These are phyloP conservation scores for Meteorus cinctellus DNA, from an alignment of 2,888 invertebrate genomes.

Conservation along the genomic window DNA sequence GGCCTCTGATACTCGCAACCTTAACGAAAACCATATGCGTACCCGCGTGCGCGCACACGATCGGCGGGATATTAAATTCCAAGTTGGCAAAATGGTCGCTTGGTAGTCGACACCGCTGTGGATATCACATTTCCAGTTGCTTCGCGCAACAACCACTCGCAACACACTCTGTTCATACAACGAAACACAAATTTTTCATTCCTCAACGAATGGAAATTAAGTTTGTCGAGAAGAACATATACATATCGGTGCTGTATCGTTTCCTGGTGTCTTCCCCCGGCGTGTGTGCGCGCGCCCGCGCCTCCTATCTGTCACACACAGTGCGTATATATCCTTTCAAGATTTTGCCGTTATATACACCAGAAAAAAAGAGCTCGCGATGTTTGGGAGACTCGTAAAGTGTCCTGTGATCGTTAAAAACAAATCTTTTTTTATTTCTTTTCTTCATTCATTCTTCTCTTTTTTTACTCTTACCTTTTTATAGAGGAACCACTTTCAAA, in stretches of 20 bases:
- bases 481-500: constrained; percentile 21
- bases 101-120: constrained; percentile 52
- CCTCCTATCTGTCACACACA: constrained; percentile 10
- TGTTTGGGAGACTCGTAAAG: constrained; percentile 29
- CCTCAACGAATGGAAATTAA: constrained; percentile 47
- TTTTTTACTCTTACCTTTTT: constrained; percentile 1
- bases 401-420: constrained; percentile 34
- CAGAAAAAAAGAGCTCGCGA: constrained; percentile 12
- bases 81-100: constrained; percentile 49
- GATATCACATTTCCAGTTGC: constrained; percentile 56
- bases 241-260: constrained; percentile 15
- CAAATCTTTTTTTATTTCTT: not conserved
- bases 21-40: constrained; percentile 43
- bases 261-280: constrained; percentile 23
- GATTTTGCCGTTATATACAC: not conserved
- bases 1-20: constrained; percentile 9
- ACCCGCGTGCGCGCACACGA: not conserved
- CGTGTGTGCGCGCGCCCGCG: not conserved
- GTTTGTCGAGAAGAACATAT: constrained; percentile 42
- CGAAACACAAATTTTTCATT: constrained; percentile 44
- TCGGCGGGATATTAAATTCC: constrained; percentile 54
- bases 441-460: not conserved
- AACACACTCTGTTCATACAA: constrained; percentile 17
- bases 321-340: constrained; percentile 18
- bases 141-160: constrained; percentile 23